Percentiles rank a stretch among this genome's conserved stretches.
Evolutionary conservation across 2,797 vertebrate genomes (phyloP).

Genomic region (Poecilia velifera): DNA sequence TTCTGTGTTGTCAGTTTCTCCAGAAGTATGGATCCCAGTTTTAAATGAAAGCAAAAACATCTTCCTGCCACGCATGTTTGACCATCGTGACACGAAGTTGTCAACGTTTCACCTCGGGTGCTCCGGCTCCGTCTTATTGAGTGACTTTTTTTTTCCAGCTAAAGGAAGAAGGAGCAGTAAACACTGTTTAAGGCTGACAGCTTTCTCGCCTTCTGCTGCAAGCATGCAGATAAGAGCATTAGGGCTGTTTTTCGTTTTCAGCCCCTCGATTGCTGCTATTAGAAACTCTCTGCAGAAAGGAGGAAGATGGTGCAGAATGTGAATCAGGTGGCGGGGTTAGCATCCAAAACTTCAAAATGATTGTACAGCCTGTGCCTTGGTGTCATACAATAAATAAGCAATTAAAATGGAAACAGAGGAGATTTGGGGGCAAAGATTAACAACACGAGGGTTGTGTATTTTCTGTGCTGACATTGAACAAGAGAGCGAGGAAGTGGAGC

Average conservation of each 20-base stretch:
- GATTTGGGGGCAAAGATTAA: slow-evolving; percentile 55
- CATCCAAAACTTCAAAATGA: slow-evolving; percentile 42
- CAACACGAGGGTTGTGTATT: slow-evolving; percentile 40
- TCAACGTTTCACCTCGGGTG: slow-evolving; percentile 51
- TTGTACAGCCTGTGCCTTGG: slow-evolving; percentile 15
- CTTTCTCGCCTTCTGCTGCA: slow-evolving; percentile 68
- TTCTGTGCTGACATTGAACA: slow-evolving; percentile 32
- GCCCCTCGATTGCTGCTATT: slow-evolving; percentile 64
- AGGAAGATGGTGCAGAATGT: slow-evolving; percentile 47
- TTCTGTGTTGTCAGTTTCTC: slow-evolving; percentile 25
- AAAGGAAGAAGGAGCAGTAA: slow-evolving; percentile 54
- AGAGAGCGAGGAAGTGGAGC: slow-evolving; percentile 24
- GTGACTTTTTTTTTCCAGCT: slow-evolving; percentile 48
- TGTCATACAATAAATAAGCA: slow-evolving; percentile 60
- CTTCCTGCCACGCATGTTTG: slow-evolving; percentile 50
- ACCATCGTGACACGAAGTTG: slow-evolving; percentile 52
- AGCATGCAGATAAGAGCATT: slow-evolving; percentile 78
- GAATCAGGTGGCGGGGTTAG: slow-evolving; percentile 39
- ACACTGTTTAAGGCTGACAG: slow-evolving; percentile 59
- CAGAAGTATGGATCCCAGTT: slow-evolving; percentile 23
- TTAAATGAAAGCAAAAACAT: slow-evolving; percentile 41
- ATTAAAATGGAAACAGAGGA: slow-evolving; percentile 69
- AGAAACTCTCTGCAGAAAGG: slow-evolving; percentile 57
- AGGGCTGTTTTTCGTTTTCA: slow-evolving; percentile 62
- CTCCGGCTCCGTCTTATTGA: slow-evolving; percentile 58